Base-by-base conservation (phyloP, 2,888 invertebrate species). In the Elegia similella region DNA sequence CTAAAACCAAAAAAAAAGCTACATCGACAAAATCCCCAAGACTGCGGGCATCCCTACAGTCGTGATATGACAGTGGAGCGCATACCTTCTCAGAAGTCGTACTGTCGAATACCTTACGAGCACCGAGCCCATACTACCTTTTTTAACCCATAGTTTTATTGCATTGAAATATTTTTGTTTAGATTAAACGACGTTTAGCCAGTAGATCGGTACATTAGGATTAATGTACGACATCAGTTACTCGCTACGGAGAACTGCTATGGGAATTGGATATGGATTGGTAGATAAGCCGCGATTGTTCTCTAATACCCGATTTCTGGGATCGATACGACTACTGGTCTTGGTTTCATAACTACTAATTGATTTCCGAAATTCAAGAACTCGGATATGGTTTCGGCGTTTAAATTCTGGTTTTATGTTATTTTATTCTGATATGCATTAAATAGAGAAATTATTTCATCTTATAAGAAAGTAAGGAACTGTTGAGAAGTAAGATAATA, bases 131-230 rank as follows among this genome's bases (percentile, higher is more conserved):
- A 77, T 75, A 72, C 70, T 69, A 60, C 65, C 70, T 85, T 88
- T 88, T 88, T 89, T 84, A 79, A 78, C 76, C 23, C 77, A 84
- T 83, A 83, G 80, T 89, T 87, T 88, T 88, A 86, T 88, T 89
- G 79, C 87, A 86, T 88, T 88, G 84, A 88, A 89, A 88, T 90
- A 89, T 90, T 89, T 88, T 84, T 84, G 88, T 88, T 86, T 84
- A 88, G 87, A 89, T 88, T 85, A 89, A 88, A 88, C 84, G 88
- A 79, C 86, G 82, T 84, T 86, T 88, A 84, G 77, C 73, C 76
- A 78, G 75, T 75, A 84, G 85, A 82, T 82, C 76, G 79, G 81
- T 86, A 82, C 88, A 89, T 90, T 88, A 88, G 90, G 88, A 89
- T 91, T 90, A 89, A 90, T 91, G 88, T 88, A 82, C 62, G 67